Base-by-base conservation (phyloP, 2,888 invertebrate genomes). In the Agrotis ipsilon region DNA sequence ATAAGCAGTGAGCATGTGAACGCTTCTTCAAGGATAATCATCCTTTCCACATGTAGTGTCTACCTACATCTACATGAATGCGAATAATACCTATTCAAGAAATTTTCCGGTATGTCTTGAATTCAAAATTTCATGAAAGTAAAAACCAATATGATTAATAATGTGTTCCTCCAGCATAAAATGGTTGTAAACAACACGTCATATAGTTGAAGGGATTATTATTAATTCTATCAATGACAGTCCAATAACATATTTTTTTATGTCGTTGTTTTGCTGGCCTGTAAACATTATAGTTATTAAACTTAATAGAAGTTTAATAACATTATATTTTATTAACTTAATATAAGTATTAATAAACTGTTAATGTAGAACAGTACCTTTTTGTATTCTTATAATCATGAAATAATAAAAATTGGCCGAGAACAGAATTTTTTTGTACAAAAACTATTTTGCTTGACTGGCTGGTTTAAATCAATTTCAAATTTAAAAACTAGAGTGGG, bases 171-270 rank as follows among this genome's bases (percentile, higher is more conserved):
- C n/a, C 18, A 51, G 16, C 7, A 45, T 24, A 27, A 46, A 49
- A 9, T 39, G 70, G 61, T 70, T 75, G 80, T 80, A 80, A 80
- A 79, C 75, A 80, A 80, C 64, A 68, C 48, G 13, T 48, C 21
- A 0, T 32, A 39, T 11, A 39, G 39, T 39, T 9, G 45, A n/a
- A 39, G 63, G 68, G 51, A 78, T 78, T 66, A 72, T 32, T 71
- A 19, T 5, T 39, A 39, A 39, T 54, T 66, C 57, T 78, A 78
- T 74, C 74, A 73, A 46, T 49, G 32, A 45, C 54, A 74, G 60
- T 49, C 32, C 27, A 9, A 7, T 32, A 60, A n/a, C 21, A n/a
- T 58, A 43, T 62, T 63, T 18, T 27, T 5, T 9, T 32, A n/a
- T 45, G 0, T 49, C 16, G n/a, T 51, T 46, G 19, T n/a, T 19